phyloP scores from a whole-genome alignment of 2,888 invertebrate genomes.

The Achlya flavicornis region DNA sequence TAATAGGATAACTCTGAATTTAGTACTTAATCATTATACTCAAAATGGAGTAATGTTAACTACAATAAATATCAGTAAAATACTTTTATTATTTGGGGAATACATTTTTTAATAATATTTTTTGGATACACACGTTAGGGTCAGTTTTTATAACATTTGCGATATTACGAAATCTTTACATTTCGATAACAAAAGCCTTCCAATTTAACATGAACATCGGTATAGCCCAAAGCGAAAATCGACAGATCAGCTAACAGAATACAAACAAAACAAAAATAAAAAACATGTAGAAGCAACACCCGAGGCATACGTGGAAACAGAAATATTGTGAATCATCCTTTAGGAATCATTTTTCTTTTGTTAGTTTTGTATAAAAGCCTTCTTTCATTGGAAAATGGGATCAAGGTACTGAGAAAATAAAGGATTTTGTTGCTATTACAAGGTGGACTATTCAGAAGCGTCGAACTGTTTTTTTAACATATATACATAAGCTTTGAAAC shows the following conservation, averaged over 20 bases:
- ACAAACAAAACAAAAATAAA: conserved; percentile 9
- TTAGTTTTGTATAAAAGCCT: conserved; percentile 3
- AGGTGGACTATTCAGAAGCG: background rate
- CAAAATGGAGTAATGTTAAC: too few species aligned
- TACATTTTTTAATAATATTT: too few species aligned
- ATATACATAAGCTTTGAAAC: background rate
- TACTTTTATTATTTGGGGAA: too few species aligned
- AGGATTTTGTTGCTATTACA: background rate
- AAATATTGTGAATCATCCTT: conserved; percentile 12
- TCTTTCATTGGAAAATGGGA: conserved; percentile 2
- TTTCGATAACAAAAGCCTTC: background rate
- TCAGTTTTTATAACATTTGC: background rate
- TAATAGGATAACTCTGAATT: too few species aligned
- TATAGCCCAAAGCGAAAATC: conserved; percentile 5
- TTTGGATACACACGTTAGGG: background rate
- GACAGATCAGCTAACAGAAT: background rate
- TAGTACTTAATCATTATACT: too few species aligned
- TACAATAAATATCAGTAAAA: too few species aligned
- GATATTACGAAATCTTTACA: background rate
- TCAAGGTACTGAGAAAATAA: background rate
- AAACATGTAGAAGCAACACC: background rate
- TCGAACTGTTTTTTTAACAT: background rate
- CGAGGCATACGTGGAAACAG: background rate
- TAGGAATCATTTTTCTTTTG: background rate
- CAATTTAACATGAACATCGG: conserved; percentile 1